Evolutionary conservation across 2,113 vertebrate species (phyloP).

Genomic region (Himantopus leucocephalus): DNA sequence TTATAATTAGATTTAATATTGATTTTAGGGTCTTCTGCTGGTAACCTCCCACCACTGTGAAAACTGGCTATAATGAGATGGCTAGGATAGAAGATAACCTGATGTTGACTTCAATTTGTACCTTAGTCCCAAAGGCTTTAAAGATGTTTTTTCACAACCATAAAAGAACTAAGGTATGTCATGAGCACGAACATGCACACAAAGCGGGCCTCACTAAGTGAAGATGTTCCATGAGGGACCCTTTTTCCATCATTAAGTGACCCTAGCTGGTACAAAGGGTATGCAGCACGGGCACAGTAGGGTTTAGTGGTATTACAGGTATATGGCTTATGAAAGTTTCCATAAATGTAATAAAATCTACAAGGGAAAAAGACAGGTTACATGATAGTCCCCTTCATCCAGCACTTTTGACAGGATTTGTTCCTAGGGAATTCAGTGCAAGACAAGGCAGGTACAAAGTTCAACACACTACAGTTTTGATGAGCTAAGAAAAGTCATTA

Average conservation of each 20-base stretch:
- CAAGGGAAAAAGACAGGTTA: not conserved
- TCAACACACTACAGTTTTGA: not conserved
- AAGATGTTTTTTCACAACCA: not conserved
- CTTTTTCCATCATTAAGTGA: not conserved
- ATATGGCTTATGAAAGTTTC: not conserved
- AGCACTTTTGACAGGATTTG: not conserved
- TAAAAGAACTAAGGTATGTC: not conserved
- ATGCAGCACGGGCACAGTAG: not conserved
- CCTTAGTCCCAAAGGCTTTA: not conserved
- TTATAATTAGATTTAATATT: not conserved
- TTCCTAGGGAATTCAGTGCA: not conserved
- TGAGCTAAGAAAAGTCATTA: not conserved
- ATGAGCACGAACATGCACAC: not conserved
- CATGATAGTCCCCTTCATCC: not conserved
- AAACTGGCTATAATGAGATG: not conserved
- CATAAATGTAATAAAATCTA: not conserved
- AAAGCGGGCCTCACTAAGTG: fast-evolving
- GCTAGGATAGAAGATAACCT: not conserved
- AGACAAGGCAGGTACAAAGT: not conserved
- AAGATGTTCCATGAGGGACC: not conserved
- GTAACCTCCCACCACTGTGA: not conserved
- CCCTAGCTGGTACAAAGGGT: not conserved
- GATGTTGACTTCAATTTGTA: not conserved
- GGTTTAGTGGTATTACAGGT: not conserved
- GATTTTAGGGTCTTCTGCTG: not conserved